Conservation (phyloP, 2,888 invertebrate genomes). For the Ypsolopha scabrella region DNA sequence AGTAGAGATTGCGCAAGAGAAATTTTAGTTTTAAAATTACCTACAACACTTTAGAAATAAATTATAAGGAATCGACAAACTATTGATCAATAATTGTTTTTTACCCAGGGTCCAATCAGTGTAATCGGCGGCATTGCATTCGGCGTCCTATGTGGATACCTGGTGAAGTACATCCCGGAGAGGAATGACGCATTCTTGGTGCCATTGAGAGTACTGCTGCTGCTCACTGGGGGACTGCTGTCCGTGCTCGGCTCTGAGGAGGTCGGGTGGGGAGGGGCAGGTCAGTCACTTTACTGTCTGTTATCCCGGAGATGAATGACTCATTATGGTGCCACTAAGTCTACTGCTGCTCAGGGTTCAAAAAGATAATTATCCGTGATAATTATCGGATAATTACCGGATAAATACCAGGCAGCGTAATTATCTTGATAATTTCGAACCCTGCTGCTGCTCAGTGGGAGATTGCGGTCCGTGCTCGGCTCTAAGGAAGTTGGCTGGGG, state of each 20-base stretch:
- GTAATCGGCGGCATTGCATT: slow-evolving; percentile 84
- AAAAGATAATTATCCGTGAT: no score
- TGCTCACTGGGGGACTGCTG: slow-evolving; percentile 85
- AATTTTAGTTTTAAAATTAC: no score
- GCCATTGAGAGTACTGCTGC: slow-evolving; percentile 77
- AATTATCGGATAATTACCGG: no score
- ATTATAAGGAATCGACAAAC: no score
- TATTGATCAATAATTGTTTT: not conserved
- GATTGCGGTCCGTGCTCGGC: slow-evolving; percentile 87
- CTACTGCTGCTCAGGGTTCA: no score
- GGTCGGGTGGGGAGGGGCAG: slow-evolving; percentile 77
- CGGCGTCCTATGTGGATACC: slow-evolving; percentile 83
- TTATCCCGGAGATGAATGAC: slow-evolving; percentile 84
- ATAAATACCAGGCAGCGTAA: no score
- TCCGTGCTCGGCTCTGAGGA: slow-evolving; percentile 90
- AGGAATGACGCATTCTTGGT: slow-evolving; percentile 85
- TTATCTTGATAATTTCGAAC: no score
- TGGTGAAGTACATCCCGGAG: slow-evolving; percentile 87
- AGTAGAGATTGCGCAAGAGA: no score
- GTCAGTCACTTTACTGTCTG: slow-evolving; percentile 17
- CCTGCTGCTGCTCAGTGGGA: no score
- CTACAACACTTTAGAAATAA: no score
- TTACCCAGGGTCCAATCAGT: slow-evolving; percentile 79
- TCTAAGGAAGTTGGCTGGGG: slow-evolving; percentile 83
- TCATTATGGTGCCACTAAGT: slow-evolving; percentile 56